These are phyloP conservation scores for Coilia nasus DNA, from an alignment of 2,797 vertebrate genomes.

Conservation along the genomic window DNA sequence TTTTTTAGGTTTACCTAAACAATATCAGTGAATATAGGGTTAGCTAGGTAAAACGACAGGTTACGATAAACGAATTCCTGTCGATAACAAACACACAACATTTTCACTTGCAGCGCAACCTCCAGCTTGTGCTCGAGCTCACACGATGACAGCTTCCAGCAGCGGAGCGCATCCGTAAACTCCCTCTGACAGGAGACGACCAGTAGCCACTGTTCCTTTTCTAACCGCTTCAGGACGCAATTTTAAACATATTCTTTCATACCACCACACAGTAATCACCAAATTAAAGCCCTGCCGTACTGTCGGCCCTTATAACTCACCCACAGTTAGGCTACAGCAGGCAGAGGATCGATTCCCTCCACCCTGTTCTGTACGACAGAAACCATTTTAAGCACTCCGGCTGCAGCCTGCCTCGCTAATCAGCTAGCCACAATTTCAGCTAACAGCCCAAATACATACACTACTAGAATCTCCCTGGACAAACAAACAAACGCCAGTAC, in stretches of 20 bases:
- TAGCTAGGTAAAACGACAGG: no score
- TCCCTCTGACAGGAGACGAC: background rate
- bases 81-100: background rate
- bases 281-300: background rate
- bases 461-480: background rate
- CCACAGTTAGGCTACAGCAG: background rate
- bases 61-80: background rate
- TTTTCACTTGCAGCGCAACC: background rate
- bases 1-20: background rate
- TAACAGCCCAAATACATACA: background rate
- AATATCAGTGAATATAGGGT: background rate
- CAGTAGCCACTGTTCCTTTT: background rate
- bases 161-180: background rate
- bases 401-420: constrained; percentile 20
- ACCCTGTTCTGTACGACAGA: constrained; percentile 13
- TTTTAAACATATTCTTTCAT: background rate
- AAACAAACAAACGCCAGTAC: background rate
- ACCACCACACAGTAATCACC: background rate
- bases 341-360: constrained; percentile 12
- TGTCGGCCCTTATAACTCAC: background rate
- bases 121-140: background rate
- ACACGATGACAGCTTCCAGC: constrained; percentile 10
- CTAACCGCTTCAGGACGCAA: background rate
- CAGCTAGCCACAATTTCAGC: constrained; percentile 15
- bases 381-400: constrained; percentile 23